These are phyloP conservation scores for Nematostella vectensis DNA, from an alignment of 92 coral and sea anemone genomes.

Conservation along the genomic window DNA sequence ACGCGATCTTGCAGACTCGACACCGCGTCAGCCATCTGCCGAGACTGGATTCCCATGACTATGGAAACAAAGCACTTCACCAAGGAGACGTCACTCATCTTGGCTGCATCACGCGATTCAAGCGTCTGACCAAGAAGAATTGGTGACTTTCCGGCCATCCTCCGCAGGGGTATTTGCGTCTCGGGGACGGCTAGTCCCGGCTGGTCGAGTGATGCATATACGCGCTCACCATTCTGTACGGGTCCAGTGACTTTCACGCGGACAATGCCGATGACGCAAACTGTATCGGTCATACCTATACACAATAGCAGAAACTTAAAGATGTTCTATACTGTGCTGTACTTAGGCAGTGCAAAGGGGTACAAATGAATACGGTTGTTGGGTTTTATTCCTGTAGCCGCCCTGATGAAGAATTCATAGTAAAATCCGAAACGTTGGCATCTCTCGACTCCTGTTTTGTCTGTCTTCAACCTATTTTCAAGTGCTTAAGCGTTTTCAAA, in stretches of 20 bases:
- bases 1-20: slow-evolving; percentile 52
- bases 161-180: slow-evolving; percentile 70
- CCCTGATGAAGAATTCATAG: too few species aligned
- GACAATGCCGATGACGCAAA: slow-evolving; percentile 92
- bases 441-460: too few species aligned
- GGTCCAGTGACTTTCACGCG: slow-evolving; percentile 82
- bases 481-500: too few species aligned
- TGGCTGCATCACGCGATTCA: slow-evolving; percentile 32
- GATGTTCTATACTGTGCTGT: too few species aligned
- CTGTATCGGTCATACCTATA: slow-evolving; percentile 75
- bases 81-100: slow-evolving; percentile 39
- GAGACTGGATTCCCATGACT: slow-evolving; percentile 75
- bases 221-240: slow-evolving; percentile 83
- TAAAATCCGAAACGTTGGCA: too few species aligned
- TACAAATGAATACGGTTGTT: too few species aligned
- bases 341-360: too few species aligned
- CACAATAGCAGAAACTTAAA: too few species aligned
- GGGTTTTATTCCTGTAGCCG: too few species aligned
- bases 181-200: slow-evolving; percentile 92
- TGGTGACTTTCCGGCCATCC: slow-evolving; percentile 41
- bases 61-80: slow-evolving; percentile 91
- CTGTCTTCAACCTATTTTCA: too few species aligned
- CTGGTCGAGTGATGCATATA: slow-evolving; percentile 70
- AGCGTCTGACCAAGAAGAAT: slow-evolving; percentile 86
- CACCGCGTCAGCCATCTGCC: slow-evolving; percentile 56